A percentile compares a stretch with the other conserved stretches of the same genome.
Conservation (phyloP, 1,140 invertebrate species). For the Antheraea mylitta region DNA sequence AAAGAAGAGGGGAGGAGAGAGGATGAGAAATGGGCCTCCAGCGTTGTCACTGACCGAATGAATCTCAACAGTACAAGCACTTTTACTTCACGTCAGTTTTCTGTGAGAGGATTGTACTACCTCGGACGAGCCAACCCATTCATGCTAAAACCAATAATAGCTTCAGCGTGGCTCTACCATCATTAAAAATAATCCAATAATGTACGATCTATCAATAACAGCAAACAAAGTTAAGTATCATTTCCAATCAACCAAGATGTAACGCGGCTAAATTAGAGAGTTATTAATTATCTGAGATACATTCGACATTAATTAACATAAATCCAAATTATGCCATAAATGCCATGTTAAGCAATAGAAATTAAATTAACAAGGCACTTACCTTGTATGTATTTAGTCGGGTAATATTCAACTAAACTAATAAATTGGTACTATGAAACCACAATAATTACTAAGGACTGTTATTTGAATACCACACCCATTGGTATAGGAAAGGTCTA, state of each 20-base stretch:
- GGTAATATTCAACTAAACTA: conserved; percentile 1
- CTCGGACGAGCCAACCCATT: no score
- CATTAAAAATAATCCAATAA: neutral
- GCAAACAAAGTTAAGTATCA: neutral
- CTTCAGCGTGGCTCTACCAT: no score
- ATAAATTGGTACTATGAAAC: neutral
- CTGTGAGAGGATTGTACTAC: no score
- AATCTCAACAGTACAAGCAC: no score
- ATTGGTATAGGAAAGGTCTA: neutral
- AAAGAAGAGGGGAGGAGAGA: no score
- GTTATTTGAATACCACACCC: neutral
- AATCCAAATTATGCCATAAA: conserved; percentile 1
- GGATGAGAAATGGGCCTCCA: no score
- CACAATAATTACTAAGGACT: conserved; percentile 1
- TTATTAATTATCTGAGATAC: neutral
- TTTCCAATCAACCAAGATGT: neutral
- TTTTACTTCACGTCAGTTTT: no score
- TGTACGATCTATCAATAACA: neutral
- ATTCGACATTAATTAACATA: conserved; percentile 1
- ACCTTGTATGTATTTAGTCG: conserved; percentile 1
- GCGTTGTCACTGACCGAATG: no score
- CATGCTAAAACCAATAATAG: no score
- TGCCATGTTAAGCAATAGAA: conserved; percentile 4
- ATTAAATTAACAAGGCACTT: neutral
- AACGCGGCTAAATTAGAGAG: neutral